Percentiles rank a stretch among this genome's conserved stretches.
Evolutionary conservation across 2,888 invertebrate species (phyloP).

Genomic region (Sipha maydis): DNA sequence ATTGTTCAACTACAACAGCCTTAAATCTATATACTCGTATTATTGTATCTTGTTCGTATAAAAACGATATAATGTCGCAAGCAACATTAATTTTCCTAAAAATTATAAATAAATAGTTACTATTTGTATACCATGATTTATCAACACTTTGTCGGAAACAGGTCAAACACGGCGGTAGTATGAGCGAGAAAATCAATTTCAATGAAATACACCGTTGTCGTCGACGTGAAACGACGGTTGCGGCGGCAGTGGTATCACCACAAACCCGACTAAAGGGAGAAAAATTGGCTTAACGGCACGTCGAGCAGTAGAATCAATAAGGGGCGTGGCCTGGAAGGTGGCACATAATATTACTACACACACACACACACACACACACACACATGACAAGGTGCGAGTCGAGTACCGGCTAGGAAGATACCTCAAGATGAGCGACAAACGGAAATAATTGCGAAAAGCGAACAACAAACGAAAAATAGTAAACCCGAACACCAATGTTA

Average conservation of each 20-base stretch:
- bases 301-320: constrained; percentile 36
- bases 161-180: constrained; percentile 60
- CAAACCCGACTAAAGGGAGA: constrained; percentile 15
- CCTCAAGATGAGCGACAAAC: too few relatives aligned
- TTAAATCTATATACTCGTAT: too few relatives aligned
- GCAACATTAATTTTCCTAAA: background rate
- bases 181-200: constrained; percentile 49
- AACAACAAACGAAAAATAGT: background rate
- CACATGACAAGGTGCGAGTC: background rate
- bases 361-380: background rate
- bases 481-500: background rate
- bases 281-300: constrained; percentile 33
- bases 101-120: background rate
- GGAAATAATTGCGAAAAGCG: background rate
- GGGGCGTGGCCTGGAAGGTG: constrained; percentile 7
- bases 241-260: background rate
- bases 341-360: background rate
- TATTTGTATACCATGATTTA: background rate
- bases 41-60: too few relatives aligned
- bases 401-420: background rate
- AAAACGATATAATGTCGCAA: too few relatives aligned
- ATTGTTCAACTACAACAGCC: too few relatives aligned
- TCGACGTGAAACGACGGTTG: background rate
- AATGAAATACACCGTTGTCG: constrained; percentile 9
- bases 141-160: constrained; percentile 50